Conservation (phyloP, 2,797 vertebrate species). For the Schizopygopsis pylzovi region DNA sequence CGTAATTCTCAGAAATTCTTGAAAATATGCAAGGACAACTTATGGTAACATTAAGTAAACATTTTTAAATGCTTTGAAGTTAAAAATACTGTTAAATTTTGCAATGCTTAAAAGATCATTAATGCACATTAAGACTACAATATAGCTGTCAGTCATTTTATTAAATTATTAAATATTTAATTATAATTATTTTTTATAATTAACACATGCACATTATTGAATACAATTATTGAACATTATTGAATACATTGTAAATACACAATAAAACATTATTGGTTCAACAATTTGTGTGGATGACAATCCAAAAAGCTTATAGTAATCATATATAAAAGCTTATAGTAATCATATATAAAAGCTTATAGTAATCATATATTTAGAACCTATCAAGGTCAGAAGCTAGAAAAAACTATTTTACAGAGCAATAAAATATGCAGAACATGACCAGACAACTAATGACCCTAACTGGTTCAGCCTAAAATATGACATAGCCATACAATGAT, state of each 20-base stretch:
- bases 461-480: neutral
- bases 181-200: neutral
- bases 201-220: neutral
- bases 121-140: neutral
- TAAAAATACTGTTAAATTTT: neutral
- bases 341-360: neutral
- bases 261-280: neutral
- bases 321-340: neutral
- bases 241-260: too few relatives aligned
- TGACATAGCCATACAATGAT: slow-evolving; percentile 16
- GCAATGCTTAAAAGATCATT: neutral
- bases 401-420: neutral
- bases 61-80: neutral
- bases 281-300: neutral
- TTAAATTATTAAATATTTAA: neutral
- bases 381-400: neutral
- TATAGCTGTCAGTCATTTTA: neutral
- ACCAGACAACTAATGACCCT: neutral
- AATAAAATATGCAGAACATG: neutral
- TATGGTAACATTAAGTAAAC: neutral
- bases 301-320: neutral
- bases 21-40: neutral
- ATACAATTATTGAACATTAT: too few relatives aligned
- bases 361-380: neutral
- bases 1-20: neutral